Evolutionary conservation across 2,797 vertebrate genomes (phyloP), one percentile per base, ranked within the genome.

Genomic region (Gorsachius magnificus): DNA sequence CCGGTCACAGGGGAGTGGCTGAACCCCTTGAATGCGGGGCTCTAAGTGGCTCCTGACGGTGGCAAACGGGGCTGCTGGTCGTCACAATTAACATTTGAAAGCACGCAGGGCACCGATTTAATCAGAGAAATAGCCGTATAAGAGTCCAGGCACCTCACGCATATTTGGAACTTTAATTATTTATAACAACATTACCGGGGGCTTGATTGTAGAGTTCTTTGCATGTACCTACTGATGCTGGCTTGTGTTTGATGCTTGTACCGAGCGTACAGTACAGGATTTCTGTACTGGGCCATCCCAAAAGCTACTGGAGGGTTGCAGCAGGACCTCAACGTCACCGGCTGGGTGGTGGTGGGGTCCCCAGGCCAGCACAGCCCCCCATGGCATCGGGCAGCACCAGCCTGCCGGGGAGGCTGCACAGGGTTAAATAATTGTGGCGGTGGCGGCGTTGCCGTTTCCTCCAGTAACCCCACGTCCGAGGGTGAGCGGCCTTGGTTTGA

Each of bases 271-370:
- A 1, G 24, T 2, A 1, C 11, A 8, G 61, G 51, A n/a, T 65
- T 82, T 53, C 41, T 74, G 8, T 17, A 12, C 71, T 38, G 71
- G 25, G 1, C 17, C 31, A 22, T 21, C 70, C 71, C 35, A 2
- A 46, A 57, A 70, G 8, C 9, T n/a, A 5, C 48, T 50, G 38
- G 50, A 41, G 41, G 41, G 36, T 57, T 9, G 1, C 0, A 5
- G 10, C 53, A 78, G 65, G 35, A 66, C 38, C 35, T 13, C 0
- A 0, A 0, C 6, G 28, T 46, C 65, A 36, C 20, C 61, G 19
- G 21, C 2, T 5, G 14, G 7, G 1, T 13, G 48, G 3, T 0
- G 0, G 63, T 31, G 41, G 43, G 13, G 6, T n/a, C 16, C 41
- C 57, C 48, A 25, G 53, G 13, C 29, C 75, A 70, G 38, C 66